phyloP scores from a whole-genome alignment of 2,797 vertebrate species.

The Tapirus indicus region DNA sequence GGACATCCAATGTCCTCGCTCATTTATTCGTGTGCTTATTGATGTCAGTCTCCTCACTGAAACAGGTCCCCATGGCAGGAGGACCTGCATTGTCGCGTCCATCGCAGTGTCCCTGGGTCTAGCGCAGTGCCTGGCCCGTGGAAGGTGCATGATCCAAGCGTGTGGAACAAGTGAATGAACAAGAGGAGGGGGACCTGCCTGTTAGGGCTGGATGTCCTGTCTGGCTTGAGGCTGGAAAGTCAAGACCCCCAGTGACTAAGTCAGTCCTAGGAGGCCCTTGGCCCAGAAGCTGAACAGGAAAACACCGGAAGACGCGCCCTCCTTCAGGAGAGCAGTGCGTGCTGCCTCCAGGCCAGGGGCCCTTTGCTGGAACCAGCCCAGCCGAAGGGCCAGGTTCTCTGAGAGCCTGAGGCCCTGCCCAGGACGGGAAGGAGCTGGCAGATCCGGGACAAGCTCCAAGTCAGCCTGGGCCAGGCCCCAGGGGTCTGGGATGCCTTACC shows the following conservation, averaged over 20 bases:
- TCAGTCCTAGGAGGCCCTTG: neutral
- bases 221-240: neutral
- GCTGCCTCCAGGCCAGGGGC: neutral
- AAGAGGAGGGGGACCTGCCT: neutral
- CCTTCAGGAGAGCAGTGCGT: neutral
- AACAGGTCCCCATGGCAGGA: fast-evolving
- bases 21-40: neutral
- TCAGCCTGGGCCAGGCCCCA: neutral
- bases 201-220: neutral
- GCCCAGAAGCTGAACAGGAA: neutral
- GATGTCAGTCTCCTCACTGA: neutral
- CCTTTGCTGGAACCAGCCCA: neutral
- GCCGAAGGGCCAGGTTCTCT: neutral
- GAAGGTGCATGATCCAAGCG: neutral
- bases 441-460: neutral
- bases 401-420: neutral
- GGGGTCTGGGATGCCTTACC: neutral
- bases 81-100: too few species aligned
- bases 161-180: neutral
- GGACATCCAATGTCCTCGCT: neutral
- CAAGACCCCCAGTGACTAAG: neutral
- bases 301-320: neutral
- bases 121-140: neutral
- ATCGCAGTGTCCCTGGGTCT: too few species aligned
- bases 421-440: neutral